Evolutionary conservation across 2,888 invertebrate species (phyloP).

Genomic region (Oligia fasciuncula): DNA sequence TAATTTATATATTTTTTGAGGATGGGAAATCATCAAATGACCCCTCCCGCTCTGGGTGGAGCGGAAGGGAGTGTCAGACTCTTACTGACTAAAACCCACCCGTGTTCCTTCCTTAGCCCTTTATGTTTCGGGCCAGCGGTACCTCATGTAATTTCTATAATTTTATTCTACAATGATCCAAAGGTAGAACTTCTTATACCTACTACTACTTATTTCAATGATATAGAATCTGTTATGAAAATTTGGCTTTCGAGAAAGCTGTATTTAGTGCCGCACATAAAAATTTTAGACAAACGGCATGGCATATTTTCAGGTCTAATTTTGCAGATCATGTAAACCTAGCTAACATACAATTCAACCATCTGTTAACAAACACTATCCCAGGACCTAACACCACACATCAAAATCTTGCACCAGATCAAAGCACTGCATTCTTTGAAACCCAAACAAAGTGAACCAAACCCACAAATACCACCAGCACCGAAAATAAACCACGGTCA

Average conservation of each 20-base stretch:
- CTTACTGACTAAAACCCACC: too few relatives aligned
- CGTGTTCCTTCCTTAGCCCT: too few relatives aligned
- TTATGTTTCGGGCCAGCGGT: too few relatives aligned
- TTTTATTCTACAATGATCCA: background rate
- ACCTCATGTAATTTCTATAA: background rate
- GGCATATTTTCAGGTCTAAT: background rate
- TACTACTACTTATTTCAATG: background rate
- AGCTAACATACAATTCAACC: background rate
- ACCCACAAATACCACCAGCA: slow-evolving; percentile 29
- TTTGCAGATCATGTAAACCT: background rate
- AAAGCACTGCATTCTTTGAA: slow-evolving; percentile 45
- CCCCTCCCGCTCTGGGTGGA: too few relatives aligned
- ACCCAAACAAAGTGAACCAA: slow-evolving; percentile 38
- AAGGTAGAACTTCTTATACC: background rate
- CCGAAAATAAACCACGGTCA: slow-evolving; percentile 58
- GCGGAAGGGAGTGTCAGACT: too few relatives aligned
- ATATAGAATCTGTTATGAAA: background rate
- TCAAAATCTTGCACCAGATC: slow-evolving; percentile 51
- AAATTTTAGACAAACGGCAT: too few relatives aligned
- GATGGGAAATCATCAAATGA: too few relatives aligned
- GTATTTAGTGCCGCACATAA: too few relatives aligned
- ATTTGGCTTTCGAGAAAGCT: background rate
- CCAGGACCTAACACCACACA: slow-evolving; percentile 18
- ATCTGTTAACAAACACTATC: slow-evolving; percentile 23
- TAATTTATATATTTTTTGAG: too few relatives aligned